Evolutionary conservation across 2,888 invertebrate genomes (phyloP).

Genomic region (Spisula solida): DNA sequence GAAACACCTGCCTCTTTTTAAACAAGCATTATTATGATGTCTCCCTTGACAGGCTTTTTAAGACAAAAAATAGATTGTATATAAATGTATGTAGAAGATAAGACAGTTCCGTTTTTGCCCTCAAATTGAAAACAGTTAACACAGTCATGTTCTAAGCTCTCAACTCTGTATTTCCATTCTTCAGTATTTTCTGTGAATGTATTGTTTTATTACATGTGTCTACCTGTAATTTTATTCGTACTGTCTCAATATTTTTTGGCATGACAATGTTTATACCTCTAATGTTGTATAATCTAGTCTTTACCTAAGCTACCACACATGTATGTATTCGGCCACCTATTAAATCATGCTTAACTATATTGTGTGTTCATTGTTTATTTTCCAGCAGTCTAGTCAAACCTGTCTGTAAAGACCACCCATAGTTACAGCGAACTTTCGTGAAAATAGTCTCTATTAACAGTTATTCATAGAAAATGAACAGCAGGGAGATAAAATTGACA

Average conservation of each 20-base stretch:
- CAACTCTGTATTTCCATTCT: neutral
- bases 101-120: too few species aligned
- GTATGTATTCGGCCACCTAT: neutral
- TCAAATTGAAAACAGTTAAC: neutral
- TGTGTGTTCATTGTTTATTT: neutral
- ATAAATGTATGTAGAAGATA: too few species aligned
- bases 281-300: neutral
- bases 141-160: neutral
- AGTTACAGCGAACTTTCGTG: too few species aligned
- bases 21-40: too few species aligned
- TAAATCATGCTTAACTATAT: slow-evolving; percentile 16
- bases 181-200: neutral
- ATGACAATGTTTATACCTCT: neutral
- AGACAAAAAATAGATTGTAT: too few species aligned
- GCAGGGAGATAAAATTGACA: too few species aligned
- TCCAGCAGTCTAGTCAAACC: too few species aligned
- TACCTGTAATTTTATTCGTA: neutral
- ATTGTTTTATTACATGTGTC: neutral
- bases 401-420: too few species aligned
- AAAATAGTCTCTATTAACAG: too few species aligned
- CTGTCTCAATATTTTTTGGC: neutral
- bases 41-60: too few species aligned
- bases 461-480: too few species aligned
- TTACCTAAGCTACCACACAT: neutral
- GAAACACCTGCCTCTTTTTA: too few species aligned